Conservation (phyloP, 1,140 invertebrate genomes). For the Gonatopus flavifemur region DNA sequence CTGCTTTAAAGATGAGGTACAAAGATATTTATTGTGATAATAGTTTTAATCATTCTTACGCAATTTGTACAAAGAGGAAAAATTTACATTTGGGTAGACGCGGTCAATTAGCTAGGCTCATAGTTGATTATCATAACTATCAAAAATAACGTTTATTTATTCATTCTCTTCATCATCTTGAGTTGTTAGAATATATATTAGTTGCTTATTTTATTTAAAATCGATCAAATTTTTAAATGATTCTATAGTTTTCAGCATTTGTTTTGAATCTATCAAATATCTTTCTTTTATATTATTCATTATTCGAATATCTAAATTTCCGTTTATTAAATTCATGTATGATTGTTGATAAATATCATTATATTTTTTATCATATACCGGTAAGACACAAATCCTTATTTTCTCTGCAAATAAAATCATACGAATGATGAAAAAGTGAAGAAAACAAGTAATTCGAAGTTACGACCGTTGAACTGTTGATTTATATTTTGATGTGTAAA, state of each 20-base stretch:
- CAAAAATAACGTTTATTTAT: constrained; percentile 25
- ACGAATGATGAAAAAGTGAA: too few species aligned
- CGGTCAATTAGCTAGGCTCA: constrained; percentile 55
- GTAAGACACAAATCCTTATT: too few species aligned
- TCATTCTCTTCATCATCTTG: neutral
- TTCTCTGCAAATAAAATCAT: too few species aligned
- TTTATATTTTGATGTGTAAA: too few species aligned
- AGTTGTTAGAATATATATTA: neutral
- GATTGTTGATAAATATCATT: too few species aligned
- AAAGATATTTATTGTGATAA: constrained; percentile 50
- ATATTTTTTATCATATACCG: too few species aligned
- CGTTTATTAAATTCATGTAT: neutral
- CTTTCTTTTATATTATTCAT: constrained; percentile 18
- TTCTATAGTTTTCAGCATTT: neutral
- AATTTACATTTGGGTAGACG: constrained; percentile 50
- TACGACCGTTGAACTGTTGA: too few species aligned
- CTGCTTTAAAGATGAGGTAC: constrained; percentile 66
- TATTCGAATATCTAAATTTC: neutral
- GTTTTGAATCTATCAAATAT: neutral
- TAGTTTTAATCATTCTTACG: constrained; percentile 27
- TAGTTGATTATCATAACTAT: constrained; percentile 49
- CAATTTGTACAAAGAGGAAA: constrained; percentile 39
- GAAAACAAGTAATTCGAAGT: too few species aligned
- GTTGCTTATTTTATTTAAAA: too few species aligned
- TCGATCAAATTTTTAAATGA: too few species aligned